A percentile compares a stretch with the other conserved stretches of the same genome.
These are phyloP conservation scores for Okapia johnstoni DNA, from an alignment of 2,113 vertebrate species.

Conservation along the genomic window DNA sequence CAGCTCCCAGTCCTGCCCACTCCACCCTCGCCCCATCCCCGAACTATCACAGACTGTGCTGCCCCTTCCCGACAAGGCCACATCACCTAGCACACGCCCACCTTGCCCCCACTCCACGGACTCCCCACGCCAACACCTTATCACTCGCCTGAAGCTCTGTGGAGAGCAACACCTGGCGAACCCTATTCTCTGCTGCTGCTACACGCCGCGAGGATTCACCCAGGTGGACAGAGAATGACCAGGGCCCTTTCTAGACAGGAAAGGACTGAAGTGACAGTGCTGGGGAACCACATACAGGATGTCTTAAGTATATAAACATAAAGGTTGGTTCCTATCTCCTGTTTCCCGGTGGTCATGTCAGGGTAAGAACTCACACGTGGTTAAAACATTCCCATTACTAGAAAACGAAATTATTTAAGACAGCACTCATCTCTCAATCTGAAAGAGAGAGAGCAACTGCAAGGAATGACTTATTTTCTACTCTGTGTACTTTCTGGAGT, in stretches of 20 bases:
- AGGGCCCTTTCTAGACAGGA: not conserved
- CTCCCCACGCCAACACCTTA: not conserved
- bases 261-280: not conserved
- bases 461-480: not conserved
- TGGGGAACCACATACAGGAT: not conserved
- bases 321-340: not conserved
- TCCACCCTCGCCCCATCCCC: not conserved
- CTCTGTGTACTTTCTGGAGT: not conserved
- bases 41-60: not conserved
- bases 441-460: not conserved
- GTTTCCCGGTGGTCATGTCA: not conserved
- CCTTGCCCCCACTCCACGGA: not conserved
- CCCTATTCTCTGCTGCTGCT: not conserved
- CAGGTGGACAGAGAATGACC: not conserved
- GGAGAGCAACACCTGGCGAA: not conserved
- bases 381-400: not conserved
- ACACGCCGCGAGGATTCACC: rapidly evolving
- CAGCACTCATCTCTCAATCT: not conserved
- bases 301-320: not conserved
- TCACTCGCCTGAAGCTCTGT: rapidly evolving
- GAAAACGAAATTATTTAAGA: not conserved
- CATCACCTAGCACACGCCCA: not conserved
- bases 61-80: not conserved
- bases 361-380: not conserved
- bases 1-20: rapidly evolving